Conservation (phyloP, 2,797 vertebrate genomes). For the Anguilla pacifica region DNA sequence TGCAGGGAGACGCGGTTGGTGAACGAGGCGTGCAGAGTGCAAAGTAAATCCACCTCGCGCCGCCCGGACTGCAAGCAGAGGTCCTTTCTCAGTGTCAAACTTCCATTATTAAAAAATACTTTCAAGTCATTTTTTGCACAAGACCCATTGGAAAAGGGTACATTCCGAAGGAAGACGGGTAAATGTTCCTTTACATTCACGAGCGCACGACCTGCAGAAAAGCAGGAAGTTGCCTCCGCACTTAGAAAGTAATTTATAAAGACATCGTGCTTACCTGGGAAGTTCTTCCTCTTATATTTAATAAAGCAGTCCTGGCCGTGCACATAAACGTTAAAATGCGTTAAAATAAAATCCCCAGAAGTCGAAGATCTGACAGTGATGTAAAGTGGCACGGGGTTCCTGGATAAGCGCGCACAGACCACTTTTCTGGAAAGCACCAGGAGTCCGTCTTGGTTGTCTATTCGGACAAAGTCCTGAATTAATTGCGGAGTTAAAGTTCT, state of each 20-base stretch:
- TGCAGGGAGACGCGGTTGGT: conserved; percentile 33
- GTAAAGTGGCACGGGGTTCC: conserved; percentile 52
- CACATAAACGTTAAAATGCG: conserved; percentile 55
- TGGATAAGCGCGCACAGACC: conserved; percentile 50
- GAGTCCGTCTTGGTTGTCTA: conserved; percentile 52
- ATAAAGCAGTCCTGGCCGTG: conserved; percentile 59
- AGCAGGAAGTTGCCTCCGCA: conserved; percentile 35
- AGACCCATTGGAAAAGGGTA: conserved; percentile 28
- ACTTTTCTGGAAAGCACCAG: conserved; percentile 50
- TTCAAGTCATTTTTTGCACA: conserved; percentile 41
- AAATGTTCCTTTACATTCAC: conserved; percentile 47
- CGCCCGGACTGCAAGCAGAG: conserved; percentile 36
- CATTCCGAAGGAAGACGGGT: conserved; percentile 38
- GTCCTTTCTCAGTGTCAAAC: neutral
- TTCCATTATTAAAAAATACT: neutral
- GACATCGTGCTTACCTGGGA: conserved; percentile 33
- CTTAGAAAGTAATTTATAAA: conserved; percentile 44
- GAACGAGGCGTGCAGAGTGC: conserved; percentile 36
- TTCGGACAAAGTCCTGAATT: conserved; percentile 38
- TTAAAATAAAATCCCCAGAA: conserved; percentile 42
- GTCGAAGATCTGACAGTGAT: conserved; percentile 48
- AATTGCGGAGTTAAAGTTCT: conserved; percentile 44
- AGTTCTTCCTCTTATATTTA: conserved; percentile 51
- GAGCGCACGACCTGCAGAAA: conserved; percentile 39
- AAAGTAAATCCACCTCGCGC: conserved; percentile 42